These are phyloP conservation scores for Poliocrania exsul DNA, from an alignment of 2,797 vertebrate species.

Conservation along the genomic window DNA sequence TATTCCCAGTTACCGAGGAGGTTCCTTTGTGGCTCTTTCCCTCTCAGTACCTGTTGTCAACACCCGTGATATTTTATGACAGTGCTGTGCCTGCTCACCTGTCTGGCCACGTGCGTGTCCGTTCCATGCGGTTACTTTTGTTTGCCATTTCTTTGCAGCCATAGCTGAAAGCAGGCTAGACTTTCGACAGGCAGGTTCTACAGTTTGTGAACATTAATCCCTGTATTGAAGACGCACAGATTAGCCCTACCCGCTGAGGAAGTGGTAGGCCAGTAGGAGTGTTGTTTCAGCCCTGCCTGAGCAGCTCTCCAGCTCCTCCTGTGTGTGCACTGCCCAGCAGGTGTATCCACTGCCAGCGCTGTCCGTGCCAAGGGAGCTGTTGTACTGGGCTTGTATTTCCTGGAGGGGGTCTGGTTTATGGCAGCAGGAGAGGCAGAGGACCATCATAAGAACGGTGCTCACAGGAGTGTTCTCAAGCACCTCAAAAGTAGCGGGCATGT, in stretches of 20 bases:
- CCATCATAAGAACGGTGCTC: neutral
- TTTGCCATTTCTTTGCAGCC: neutral
- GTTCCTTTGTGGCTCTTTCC: neutral
- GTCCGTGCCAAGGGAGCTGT: neutral
- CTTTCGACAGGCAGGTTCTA: neutral
- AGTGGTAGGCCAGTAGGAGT: neutral
- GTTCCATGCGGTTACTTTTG: neutral
- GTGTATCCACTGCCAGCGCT: accelerated
- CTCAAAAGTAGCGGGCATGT: neutral
- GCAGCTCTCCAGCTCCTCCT: neutral
- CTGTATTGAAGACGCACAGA: neutral
- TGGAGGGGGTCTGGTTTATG: neutral
- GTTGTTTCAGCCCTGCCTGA: neutral
- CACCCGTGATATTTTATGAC: accelerated
- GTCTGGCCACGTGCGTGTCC: neutral
- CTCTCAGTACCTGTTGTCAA: neutral
- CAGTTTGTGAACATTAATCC: neutral
- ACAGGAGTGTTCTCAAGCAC: neutral
- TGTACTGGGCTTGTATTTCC: neutral
- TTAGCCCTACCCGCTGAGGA: neutral
- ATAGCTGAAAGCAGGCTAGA: neutral
- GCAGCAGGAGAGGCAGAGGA: neutral
- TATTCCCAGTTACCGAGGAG: neutral
- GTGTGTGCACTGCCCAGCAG: accelerated
- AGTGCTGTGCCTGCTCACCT: neutral